Evolutionary conservation across 2,113 vertebrate species (phyloP).

Genomic region (Geothlypis trichas): DNA sequence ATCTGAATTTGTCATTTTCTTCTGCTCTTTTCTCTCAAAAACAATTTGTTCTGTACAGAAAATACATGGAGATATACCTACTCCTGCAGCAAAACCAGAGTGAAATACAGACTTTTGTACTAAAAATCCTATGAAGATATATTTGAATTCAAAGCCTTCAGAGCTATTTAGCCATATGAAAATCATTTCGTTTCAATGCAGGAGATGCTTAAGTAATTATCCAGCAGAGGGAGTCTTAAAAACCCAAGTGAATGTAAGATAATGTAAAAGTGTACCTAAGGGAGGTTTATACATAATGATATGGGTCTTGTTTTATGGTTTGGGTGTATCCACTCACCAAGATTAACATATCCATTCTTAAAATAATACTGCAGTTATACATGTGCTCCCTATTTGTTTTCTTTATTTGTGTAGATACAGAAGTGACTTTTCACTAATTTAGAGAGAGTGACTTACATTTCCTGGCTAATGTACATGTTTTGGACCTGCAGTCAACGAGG

Average conservation of each 20-base stretch:
- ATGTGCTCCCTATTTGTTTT: not conserved
- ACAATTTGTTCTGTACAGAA: not conserved
- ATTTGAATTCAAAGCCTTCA: not conserved
- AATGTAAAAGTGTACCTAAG: not conserved
- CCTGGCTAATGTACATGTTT: not conserved
- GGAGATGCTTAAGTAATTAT: not conserved
- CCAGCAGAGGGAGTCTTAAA: conserved; percentile 10
- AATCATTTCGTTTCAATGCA: not conserved
- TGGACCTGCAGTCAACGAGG: not conserved
- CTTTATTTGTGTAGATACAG: not conserved
- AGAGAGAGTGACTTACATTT: not conserved
- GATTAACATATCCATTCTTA: not conserved
- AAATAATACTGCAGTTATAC: not conserved
- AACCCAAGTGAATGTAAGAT: not conserved
- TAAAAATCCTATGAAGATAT: not conserved
- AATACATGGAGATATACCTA: not conserved
- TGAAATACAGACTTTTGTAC: not conserved
- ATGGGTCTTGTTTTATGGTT: not conserved
- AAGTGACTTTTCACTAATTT: not conserved
- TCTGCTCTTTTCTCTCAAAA: not conserved
- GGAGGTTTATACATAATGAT: not conserved
- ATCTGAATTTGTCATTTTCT: not conserved
- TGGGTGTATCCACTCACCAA: not conserved
- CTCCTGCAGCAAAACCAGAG: not conserved
- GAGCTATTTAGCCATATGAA: not conserved